Evolutionary conservation across 2,797 vertebrate species (phyloP), one percentile per base, ranked within the genome.

Genomic region (Betta splendens): DNA sequence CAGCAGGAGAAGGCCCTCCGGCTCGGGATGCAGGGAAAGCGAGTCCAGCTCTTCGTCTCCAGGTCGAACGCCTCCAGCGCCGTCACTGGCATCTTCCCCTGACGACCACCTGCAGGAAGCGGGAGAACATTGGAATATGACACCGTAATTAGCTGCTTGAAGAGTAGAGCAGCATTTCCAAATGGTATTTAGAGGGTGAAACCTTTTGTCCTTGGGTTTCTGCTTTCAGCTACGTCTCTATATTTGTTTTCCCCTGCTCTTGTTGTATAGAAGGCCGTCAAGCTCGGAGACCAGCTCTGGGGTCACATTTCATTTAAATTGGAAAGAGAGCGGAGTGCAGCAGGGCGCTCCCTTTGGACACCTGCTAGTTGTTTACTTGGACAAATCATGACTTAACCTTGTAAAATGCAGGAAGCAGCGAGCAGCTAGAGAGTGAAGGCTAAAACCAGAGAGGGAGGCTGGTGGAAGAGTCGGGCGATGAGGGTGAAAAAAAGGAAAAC

Each of bases 41-140:
- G 94, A 0, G 92, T 95, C 97, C 97, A 98, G 80, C 94, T 97
- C 67, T 90, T 90, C 12, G 89, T 90, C 89, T 98, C 96, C 89
- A 98, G 85, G 83, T 99, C 97, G 9, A 98, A 96, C 23, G 94
- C 94, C 88, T 98, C 97, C 1, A 99, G 93, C 39, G 97, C 96
- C 0, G 97, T 98, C 77, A 99, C 94, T 0, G 96, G 96, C 83
- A 98, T 88, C 87, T 99, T 99, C 72, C 96, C 96, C 81, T 99
- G 97, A 35, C 97, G 93, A 8, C 97, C 97, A 38, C 96, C 97
- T 99, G 87, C 5, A 38, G 42, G 20, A 50, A 9, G 28, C 15
- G 38, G 2, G 15, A 23, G 9, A 51, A 10, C 3, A 32, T n/a
- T 9, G 10, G 5, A 40, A 9, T 4, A 7, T 11, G 7, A 28